phyloP scores from a whole-genome alignment of 2,113 vertebrate species.

The Paraplagusia blochii region DNA sequence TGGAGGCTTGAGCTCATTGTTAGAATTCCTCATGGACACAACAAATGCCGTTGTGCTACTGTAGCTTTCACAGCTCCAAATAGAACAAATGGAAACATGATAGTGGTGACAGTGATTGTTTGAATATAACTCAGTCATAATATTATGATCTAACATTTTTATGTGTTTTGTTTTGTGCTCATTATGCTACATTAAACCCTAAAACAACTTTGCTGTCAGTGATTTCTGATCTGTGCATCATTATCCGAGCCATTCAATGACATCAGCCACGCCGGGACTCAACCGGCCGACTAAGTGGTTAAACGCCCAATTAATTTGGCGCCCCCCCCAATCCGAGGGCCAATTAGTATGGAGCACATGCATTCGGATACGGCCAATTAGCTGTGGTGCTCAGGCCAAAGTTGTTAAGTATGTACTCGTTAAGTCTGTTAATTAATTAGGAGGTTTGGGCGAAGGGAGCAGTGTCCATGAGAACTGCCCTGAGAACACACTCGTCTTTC shows the following conservation, averaged over 20 bases:
- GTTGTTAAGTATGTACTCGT: slow-evolving; percentile 47
- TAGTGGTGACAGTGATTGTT: neutral
- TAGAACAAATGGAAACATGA: slow-evolving; percentile 21
- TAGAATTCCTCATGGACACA: slow-evolving; percentile 33
- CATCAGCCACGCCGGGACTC: slow-evolving; percentile 12
- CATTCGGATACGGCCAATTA: slow-evolving; percentile 58
- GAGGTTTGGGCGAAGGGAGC: slow-evolving; percentile 28
- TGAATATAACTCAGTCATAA: neutral
- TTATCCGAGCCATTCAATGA: slow-evolving; percentile 8
- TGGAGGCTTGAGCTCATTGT: slow-evolving; percentile 33
- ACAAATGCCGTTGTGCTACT: slow-evolving; percentile 14
- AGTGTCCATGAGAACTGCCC: slow-evolving; percentile 2
- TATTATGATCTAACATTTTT: no score
- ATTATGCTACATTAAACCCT: neutral
- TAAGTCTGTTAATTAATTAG: slow-evolving; percentile 63
- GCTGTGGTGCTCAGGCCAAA: slow-evolving; percentile 39
- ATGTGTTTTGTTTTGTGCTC: no score
- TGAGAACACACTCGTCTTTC: no score
- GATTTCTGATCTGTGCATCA: slow-evolving; percentile 3
- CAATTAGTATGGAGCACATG: slow-evolving; percentile 53
- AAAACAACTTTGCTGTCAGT: neutral
- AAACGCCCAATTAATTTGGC: slow-evolving; percentile 54
- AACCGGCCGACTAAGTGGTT: slow-evolving; percentile 39
- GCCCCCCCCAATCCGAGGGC: slow-evolving; percentile 54
- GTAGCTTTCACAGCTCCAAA: neutral